Evolutionary conservation across 1,140 invertebrate genomes (phyloP).

Genomic region (Apocrypta bakeri): DNA sequence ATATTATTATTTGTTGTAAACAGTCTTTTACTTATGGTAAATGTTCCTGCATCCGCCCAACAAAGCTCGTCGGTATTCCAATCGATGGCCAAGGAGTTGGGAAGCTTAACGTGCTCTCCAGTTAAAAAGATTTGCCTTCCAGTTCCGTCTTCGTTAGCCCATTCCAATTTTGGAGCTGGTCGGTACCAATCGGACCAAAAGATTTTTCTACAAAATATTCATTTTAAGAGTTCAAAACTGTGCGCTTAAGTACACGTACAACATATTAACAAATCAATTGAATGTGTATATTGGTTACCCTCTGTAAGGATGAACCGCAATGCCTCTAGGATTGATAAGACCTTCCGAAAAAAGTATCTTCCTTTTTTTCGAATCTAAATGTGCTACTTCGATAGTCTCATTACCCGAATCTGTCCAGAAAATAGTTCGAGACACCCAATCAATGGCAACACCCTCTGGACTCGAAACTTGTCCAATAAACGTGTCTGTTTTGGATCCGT

Average conservation of each 20-base stretch:
- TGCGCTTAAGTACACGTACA: too few relatives aligned
- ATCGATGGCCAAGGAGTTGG: constrained; percentile 92
- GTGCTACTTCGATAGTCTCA: constrained; percentile 92
- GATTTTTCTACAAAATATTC: constrained; percentile 82
- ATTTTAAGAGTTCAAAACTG: background rate
- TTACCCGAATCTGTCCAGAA: constrained; percentile 97
- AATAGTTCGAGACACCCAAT: constrained; percentile 92
- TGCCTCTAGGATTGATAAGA: constrained; percentile 93
- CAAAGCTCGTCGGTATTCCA: constrained; percentile 88
- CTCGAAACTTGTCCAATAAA: constrained; percentile 83
- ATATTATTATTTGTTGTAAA: background rate
- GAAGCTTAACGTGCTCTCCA: constrained; percentile 78
- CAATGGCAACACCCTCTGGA: constrained; percentile 94
- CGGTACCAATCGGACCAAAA: constrained; percentile 99
- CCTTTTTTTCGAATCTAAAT: constrained; percentile 85
- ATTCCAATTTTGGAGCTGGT: constrained; percentile 92
- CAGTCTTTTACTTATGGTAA: constrained; percentile 68
- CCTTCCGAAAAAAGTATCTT: constrained; percentile 85
- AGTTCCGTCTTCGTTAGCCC: constrained; percentile 93
- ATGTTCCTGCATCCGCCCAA: constrained; percentile 94
- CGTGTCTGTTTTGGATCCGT: constrained; percentile 64
- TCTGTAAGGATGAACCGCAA: constrained; percentile 92
- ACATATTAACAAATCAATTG: too few relatives aligned
- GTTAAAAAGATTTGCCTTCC: constrained; percentile 83
- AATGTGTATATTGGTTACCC: too few relatives aligned